phyloP scores from a whole-genome alignment of 2,113 vertebrate species.

The Cyanistes caeruleus region DNA sequence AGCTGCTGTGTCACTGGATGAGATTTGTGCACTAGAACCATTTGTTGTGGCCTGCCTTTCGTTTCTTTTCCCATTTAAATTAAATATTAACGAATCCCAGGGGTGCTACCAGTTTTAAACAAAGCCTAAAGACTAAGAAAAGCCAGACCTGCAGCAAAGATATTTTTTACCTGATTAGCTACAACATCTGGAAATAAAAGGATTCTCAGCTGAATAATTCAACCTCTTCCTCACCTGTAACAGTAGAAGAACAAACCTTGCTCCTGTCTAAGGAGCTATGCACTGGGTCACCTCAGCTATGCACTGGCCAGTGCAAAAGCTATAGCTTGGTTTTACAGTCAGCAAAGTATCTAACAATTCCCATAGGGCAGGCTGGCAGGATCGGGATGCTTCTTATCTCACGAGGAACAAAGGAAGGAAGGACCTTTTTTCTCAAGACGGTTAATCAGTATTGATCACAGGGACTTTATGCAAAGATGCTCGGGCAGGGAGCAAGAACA shows the following conservation, averaged over 20 bases:
- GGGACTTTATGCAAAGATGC: neutral
- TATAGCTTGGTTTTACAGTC: neutral
- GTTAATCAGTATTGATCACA: neutral
- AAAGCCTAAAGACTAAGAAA: neutral
- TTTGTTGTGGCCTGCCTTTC: neutral
- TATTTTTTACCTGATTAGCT: neutral
- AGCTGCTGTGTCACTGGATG: neutral
- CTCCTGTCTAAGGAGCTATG: neutral
- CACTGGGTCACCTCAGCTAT: neutral
- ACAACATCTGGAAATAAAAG: neutral
- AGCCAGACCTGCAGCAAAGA: neutral
- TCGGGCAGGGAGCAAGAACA: neutral
- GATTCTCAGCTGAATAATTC: neutral
- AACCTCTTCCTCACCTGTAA: neutral
- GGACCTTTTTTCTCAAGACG: neutral
- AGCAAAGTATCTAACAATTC: neutral
- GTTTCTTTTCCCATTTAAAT: neutral
- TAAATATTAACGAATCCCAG: neutral
- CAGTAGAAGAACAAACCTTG: neutral
- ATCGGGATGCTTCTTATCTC: neutral
- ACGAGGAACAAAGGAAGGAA: constrained; percentile 21
- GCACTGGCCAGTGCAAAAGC: neutral
- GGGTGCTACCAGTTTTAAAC: neutral
- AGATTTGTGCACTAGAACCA: neutral
- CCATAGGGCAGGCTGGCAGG: neutral